These are phyloP conservation scores for Pseudorhiza aurosa DNA, from an alignment of 30 jellyfish, hydroid and myxozoan genomes.

Conservation along the genomic window DNA sequence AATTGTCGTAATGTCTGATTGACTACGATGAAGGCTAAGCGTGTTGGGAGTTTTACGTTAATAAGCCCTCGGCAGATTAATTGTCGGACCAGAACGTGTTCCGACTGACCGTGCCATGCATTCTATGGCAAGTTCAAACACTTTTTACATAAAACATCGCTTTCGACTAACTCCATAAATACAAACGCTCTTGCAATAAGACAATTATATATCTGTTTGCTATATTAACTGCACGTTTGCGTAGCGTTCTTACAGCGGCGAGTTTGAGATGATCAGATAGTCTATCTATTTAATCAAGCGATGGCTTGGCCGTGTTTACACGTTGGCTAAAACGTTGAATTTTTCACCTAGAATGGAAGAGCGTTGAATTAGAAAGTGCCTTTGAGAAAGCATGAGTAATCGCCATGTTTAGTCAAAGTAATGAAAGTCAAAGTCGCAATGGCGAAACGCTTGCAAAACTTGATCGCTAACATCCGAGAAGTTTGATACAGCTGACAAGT, in stretches of 20 bases:
- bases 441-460: constrained; percentile 60
- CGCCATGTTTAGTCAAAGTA: constrained; percentile 35
- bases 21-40: too few relatives aligned
- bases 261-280: constrained; percentile 10
- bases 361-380: constrained; percentile 60
- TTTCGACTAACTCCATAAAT: not conserved
- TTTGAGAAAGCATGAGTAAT: constrained; percentile 27
- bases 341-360: constrained; percentile 39
- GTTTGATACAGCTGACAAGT: constrained; percentile 71
- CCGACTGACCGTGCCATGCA: too few relatives aligned
- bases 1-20: too few relatives aligned
- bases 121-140: too few relatives aligned
- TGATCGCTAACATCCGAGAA: constrained; percentile 67
- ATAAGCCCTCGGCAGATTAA: too few relatives aligned
- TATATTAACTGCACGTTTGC: not conserved
- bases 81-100: too few relatives aligned
- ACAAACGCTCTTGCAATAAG: constrained; percentile 17
- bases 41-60: too few relatives aligned
- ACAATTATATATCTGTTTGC: constrained; percentile 3
- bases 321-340: constrained; percentile 49
- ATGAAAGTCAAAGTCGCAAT: constrained; percentile 57
- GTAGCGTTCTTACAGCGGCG: constrained; percentile 3
- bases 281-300: constrained; percentile 1
- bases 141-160: too few relatives aligned
- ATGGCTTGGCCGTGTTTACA: constrained; percentile 4